Base-by-base conservation (phyloP, 2,113 vertebrate species). In the Antennarius striatus region DNA sequence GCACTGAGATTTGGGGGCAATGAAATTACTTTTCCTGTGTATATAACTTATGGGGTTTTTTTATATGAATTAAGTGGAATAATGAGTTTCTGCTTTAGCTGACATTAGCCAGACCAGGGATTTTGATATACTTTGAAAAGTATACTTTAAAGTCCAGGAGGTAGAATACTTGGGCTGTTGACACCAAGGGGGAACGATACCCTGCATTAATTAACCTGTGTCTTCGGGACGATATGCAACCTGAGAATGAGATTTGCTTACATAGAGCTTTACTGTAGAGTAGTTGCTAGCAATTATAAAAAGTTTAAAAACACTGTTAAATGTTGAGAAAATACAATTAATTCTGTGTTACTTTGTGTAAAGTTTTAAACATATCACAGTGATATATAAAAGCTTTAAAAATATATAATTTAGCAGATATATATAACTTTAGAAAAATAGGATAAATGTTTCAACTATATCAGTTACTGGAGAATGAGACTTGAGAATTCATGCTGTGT, bases 51-150 rank as follows among this genome's bases (percentile, higher is more conserved):
- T 22, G 22, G 22, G 22, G 22, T 1, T 22, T 22, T 22, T 22
- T 80, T 56, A 43, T 40, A 56, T 32, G 42, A 36, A 69, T 74
- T 45, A 72, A 55, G 58, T 65, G 42, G 47, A 81, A 68, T 70
- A 77, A 76, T 82, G 49, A 49, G 39, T 62, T 60, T 68, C 67
- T 42, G 54, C 43, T 22, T 29, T 56, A 52, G 28, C 50, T 39
- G 29, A n/a, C 50, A 68, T 49, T 48, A 68, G 32, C 49, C 16
- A 40, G 69, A 13, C 60, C 39, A 15, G 28, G 42, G 57, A 43
- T 54, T 60, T 74, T 64, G 49, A 46, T 43, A 79, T 42, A 61
- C 57, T 73, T 56, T 61, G 17, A 78, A 63, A 12, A 39, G 3
- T 63, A 45, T 16, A 49, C 58, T 52, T 66, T 16, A 69, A 6